Conservation (phyloP, 92 coral and sea anemone genomes). For the Epizoanthus fatuus region DNA sequence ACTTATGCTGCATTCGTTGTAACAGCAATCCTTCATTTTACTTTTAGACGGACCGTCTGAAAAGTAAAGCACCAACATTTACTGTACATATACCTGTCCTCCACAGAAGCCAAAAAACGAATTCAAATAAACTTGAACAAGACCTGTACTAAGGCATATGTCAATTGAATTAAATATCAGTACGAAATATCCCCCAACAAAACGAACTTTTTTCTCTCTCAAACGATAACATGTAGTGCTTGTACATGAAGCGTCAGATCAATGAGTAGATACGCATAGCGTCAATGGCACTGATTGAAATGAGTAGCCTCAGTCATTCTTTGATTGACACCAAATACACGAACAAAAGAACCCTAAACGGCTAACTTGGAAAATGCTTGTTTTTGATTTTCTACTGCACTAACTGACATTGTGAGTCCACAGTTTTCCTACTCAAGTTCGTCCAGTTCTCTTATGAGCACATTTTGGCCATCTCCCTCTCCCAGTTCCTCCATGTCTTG, state of each 20-base stretch:
- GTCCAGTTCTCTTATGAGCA: constrained; percentile 17
- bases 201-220: no score
- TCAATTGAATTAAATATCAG: constrained; percentile 30
- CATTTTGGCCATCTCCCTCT: constrained; percentile 47
- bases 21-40: constrained; percentile 29
- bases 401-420: neutral
- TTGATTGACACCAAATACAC: constrained; percentile 28
- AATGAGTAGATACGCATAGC: constrained; percentile 18
- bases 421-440: constrained; percentile 31
- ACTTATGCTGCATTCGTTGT: constrained; percentile 23
- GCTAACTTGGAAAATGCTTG: constrained; percentile 11
- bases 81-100: constrained; percentile 3
- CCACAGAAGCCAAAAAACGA: constrained; percentile 3
- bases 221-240: neutral
- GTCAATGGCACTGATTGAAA: constrained; percentile 14
- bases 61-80: constrained; percentile 25
- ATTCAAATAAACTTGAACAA: constrained; percentile 35
- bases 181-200: constrained; percentile 6
- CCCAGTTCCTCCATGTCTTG: constrained; percentile 51
- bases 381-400: neutral
- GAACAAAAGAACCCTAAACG: constrained; percentile 20
- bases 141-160: constrained; percentile 26
- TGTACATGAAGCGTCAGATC: constrained; percentile 34
- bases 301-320: constrained; percentile 11
- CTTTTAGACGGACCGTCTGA: constrained; percentile 23